A percentile compares a stretch with the other conserved stretches of the same genome.
Conservation (phyloP, 2,113 vertebrate genomes). For the Malurus melanocephalus region DNA sequence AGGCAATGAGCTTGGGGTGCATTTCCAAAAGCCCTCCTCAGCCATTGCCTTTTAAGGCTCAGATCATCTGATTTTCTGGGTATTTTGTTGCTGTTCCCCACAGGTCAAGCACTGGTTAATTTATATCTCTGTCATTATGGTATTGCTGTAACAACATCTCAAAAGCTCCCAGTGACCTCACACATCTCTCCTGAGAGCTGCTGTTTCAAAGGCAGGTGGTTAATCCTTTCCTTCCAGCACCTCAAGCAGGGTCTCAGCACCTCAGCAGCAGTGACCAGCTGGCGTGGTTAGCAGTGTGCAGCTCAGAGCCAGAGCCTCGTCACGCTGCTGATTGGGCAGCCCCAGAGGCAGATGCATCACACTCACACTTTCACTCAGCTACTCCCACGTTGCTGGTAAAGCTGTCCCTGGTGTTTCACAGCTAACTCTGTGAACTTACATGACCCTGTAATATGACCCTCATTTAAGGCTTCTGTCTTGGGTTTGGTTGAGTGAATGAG, state of each 20-base stretch:
- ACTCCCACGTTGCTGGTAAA: neutral
- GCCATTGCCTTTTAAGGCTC: neutral
- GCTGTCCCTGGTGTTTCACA: neutral
- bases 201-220: neutral
- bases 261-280: neutral
- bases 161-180: neutral
- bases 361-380: neutral
- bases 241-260: neutral
- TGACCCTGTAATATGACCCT: neutral
- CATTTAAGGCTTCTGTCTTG: neutral
- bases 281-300: rapidly evolving
- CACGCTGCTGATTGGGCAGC: neutral
- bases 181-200: neutral
- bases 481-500: neutral
- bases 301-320: neutral
- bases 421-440: neutral
- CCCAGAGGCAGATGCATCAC: neutral
- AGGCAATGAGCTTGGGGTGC: neutral
- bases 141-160: neutral
- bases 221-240: neutral
- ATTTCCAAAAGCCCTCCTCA: neutral
- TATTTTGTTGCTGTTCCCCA: neutral
- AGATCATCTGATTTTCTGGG: neutral
- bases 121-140: neutral
- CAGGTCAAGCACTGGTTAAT: neutral